Conservation (phyloP, 1,140 invertebrate genomes). For the Megalopta genalis region DNA sequence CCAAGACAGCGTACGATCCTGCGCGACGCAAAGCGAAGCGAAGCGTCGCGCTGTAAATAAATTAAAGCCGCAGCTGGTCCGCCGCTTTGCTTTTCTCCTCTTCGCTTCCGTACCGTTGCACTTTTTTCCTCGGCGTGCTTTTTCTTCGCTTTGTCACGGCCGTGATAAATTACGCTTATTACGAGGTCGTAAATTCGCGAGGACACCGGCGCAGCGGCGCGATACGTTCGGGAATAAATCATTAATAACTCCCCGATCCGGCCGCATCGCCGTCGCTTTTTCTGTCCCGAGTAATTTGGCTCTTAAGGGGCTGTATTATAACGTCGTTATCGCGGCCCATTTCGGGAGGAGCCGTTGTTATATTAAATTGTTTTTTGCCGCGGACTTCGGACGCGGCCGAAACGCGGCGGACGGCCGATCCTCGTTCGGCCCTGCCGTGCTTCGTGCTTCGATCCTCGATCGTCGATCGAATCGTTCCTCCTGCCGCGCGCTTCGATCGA, state of each 20-base stretch:
- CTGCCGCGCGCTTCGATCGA: too few relatives aligned
- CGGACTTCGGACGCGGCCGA: not conserved
- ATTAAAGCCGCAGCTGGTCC: not conserved
- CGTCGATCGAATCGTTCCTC: not conserved
- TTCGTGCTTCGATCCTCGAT: not conserved
- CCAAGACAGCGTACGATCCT: too few relatives aligned
- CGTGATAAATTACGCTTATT: slow-evolving; percentile 43
- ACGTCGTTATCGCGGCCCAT: slow-evolving; percentile 27
- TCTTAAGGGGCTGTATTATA: slow-evolving; percentile 18
- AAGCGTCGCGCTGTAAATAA: slow-evolving; percentile 17
- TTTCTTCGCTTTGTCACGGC: slow-evolving; percentile 16
- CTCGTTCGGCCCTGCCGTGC: not conserved
- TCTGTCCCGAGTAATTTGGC: slow-evolving; percentile 5
- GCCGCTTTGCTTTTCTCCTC: not conserved
- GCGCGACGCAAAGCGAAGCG: too few relatives aligned
- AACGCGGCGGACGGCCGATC: not conserved
- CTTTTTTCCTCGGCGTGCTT: not conserved
- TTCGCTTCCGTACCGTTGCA: not conserved
- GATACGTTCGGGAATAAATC: slow-evolving; percentile 38
- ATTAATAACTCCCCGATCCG: slow-evolving; percentile 35
- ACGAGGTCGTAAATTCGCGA: slow-evolving; percentile 36
- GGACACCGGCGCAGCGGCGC: slow-evolving; percentile 1
- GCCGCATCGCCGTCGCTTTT: not conserved
- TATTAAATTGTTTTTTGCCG: not conserved
- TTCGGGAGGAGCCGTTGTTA: not conserved